Percentiles rank a stretch among this genome's conserved stretches.
Conservation (phyloP, 2,797 vertebrate genomes). For the Esox lucius region DNA sequence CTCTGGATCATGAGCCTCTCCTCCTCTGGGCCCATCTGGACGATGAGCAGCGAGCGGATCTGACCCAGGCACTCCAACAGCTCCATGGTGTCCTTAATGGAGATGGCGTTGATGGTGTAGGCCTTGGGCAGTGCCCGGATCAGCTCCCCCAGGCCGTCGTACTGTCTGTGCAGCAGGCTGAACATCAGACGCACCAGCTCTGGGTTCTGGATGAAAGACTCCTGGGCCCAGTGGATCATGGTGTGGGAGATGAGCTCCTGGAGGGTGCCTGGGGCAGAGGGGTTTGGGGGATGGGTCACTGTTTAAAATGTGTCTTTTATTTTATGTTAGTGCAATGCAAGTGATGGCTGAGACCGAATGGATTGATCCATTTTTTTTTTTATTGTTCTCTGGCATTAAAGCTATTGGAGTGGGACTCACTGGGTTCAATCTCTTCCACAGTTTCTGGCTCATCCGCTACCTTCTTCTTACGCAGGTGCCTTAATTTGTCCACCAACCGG, state of each 20-base stretch:
- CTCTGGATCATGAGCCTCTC: constrained; percentile 98
- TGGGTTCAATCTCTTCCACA: constrained; percentile 84
- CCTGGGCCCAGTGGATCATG: constrained; percentile 95
- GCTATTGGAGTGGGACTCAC: constrained; percentile 65
- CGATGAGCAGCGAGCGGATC: constrained; percentile 94
- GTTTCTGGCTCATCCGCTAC: constrained; percentile 73
- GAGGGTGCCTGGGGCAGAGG: constrained; percentile 74
- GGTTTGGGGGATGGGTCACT: neutral
- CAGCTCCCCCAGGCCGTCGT: constrained; percentile 89
- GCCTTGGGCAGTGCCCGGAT: constrained; percentile 89
- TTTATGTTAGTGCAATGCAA: too few relatives aligned
- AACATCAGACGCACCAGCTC: constrained; percentile 96
- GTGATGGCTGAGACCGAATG: neutral
- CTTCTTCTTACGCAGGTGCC: constrained; percentile 76
- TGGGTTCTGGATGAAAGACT: constrained; percentile 93
- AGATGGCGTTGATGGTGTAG: constrained; percentile 88
- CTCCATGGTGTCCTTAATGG: constrained; percentile 88
- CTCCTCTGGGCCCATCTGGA: constrained; percentile 97
- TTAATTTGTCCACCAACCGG: constrained; percentile 83
- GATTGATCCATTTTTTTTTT: neutral
- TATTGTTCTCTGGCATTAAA: neutral
- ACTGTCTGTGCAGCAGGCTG: constrained; percentile 92
- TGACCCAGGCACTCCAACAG: constrained; percentile 91
- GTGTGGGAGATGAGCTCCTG: constrained; percentile 95
- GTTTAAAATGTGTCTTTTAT: neutral